Base-by-base conservation (phyloP, 2,113 vertebrate genomes). In the Heterotis niloticus region DNA sequence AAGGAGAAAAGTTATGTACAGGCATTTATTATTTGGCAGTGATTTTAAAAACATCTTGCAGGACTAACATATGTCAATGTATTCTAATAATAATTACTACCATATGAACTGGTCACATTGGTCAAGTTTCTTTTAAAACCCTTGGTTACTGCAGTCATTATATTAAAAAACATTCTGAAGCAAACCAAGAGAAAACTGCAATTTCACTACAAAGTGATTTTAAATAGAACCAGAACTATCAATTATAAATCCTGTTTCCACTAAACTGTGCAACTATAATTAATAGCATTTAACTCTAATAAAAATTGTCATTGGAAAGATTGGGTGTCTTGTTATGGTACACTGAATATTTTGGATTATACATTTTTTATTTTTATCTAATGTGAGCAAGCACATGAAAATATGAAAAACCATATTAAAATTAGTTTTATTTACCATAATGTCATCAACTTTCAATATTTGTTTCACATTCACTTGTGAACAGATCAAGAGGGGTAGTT, bases 1-100 rank as follows among this genome's bases (percentile, higher is more conserved):
- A 76, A 81, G 12, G 67, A 87, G 81, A 24, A 54, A 80, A 10
- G 17, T 23, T 10, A 20, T 44, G 14, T 59, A 62, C 62, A 11
- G 80, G 28, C 16, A 51, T 28, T 18, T 56, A n/a, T 23, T 23
- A n/a, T 54, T 13, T 23, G 60, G 20, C 26, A 10, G 1, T 26
- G 28, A 44, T 26, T 34, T 60, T 14, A 24, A 34, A 13, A 4
- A 17, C 17, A 54, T 24, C 11, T 10, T 67, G 18, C 14, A 1
- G 28, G 23, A 64, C 17, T 18, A 17, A n/a, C 13, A 76, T n/a
- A 34, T 29, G 34, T 44, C 34, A 44, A 44, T 44, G 7, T 44
- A 44, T 44, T 44, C 3, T 44, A 44, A 7, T 62, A 62, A 62
- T 4, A 2, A 17, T 17, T 62, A 62, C 3, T 62, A 62, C 20